These are phyloP conservation scores for Lamellibrachia luymesi DNA, from an alignment of 1,140 invertebrate genomes.

Conservation along the genomic window DNA sequence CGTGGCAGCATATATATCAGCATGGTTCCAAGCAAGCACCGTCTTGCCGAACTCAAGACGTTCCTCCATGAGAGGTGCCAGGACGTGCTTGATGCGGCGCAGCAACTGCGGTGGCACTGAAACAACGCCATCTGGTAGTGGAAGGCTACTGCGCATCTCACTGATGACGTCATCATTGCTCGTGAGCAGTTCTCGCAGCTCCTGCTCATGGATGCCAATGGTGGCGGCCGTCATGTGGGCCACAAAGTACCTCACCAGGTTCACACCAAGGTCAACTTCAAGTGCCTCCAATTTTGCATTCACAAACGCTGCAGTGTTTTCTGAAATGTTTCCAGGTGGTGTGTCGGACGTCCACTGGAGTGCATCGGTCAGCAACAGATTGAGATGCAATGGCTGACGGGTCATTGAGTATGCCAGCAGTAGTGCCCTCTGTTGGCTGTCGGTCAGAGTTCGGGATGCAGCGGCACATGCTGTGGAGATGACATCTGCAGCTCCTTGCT, in stretches of 20 bases:
- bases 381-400: conserved; percentile 41
- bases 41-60: conserved; percentile 4
- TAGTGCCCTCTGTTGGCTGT: background rate
- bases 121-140: background rate
- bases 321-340: background rate
- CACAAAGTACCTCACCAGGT: conserved; percentile 15
- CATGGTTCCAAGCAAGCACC: conserved; percentile 14
- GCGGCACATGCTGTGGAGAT: background rate
- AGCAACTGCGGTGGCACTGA: conserved; percentile 7
- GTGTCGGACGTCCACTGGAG: background rate
- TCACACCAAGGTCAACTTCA: conserved; percentile 14
- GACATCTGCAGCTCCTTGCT: background rate
- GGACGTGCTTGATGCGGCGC: background rate
- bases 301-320: background rate
- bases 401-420: background rate
- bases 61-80: conserved; percentile 14
- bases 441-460: background rate
- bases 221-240: conserved; percentile 12
- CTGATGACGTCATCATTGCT: conserved; percentile 18
- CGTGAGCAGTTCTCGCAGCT: conserved; percentile 17
- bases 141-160: background rate
- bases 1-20: background rate
- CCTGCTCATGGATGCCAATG: conserved; percentile 13
- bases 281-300: background rate
- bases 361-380: conserved; percentile 45